Percentiles rank a stretch among this genome's conserved stretches.
phyloP scores from a whole-genome alignment of 1,140 invertebrate genomes.

The Tetranychus cinnabarinus region DNA sequence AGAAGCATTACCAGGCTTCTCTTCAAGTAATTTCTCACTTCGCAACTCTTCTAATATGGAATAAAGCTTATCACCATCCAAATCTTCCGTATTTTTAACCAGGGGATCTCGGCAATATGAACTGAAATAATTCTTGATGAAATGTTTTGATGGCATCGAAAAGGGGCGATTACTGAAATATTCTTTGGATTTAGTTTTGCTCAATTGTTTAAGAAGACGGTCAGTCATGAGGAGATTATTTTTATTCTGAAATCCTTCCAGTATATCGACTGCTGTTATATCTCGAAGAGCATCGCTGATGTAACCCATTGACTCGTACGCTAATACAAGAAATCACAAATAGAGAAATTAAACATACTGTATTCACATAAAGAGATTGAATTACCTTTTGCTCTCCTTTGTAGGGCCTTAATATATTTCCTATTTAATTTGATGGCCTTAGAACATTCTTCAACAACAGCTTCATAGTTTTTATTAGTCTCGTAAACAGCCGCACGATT shows the following conservation, averaged over 20 bases:
- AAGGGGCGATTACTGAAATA: conserved; percentile 36
- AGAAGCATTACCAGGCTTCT: neutral
- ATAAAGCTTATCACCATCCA: conserved; percentile 13
- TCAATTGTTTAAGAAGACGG: conserved; percentile 49
- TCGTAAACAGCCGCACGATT: conserved; percentile 86
- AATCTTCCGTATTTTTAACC: conserved; percentile 14
- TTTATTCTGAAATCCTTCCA: conserved; percentile 64
- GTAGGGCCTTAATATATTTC: conserved; percentile 66
- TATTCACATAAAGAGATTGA: neutral
- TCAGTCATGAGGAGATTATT: conserved; percentile 53
- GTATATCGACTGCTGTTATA: conserved; percentile 65
- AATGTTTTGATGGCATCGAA: conserved; percentile 51
- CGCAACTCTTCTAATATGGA: neutral
- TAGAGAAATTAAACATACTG: neutral
- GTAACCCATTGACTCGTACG: conserved; percentile 1
- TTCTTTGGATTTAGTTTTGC: conserved; percentile 22
- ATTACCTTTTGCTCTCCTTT: conserved; percentile 43
- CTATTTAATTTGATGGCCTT: conserved; percentile 60
- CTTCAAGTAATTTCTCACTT: neutral
- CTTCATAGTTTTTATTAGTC: conserved; percentile 49
- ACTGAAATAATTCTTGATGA: conserved; percentile 55
- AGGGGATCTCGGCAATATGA: conserved; percentile 65
- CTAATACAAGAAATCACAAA: neutral
- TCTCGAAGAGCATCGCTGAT: conserved; percentile 26
- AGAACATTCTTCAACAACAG: conserved; percentile 63